Conservation (phyloP, 2,888 invertebrate species). For the Eremobia ochroleuca region DNA sequence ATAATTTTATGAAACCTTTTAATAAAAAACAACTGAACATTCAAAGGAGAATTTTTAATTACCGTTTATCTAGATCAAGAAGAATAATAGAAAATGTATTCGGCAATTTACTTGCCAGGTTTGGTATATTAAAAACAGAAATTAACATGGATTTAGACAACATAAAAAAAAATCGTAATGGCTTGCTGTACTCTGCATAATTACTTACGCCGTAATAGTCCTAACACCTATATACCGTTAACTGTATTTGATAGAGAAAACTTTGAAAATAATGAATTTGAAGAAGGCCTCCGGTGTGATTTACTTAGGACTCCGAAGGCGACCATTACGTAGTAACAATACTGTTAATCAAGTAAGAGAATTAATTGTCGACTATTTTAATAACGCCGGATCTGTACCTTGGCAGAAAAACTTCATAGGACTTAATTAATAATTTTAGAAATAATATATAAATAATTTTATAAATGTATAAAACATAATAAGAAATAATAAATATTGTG, state of each 20-base stretch:
- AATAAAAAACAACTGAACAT: constrained; percentile 3
- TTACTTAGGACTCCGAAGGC: constrained; percentile 9
- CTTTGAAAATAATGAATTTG: constrained; percentile 16
- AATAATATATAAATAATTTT: too few species aligned
- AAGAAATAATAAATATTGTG: too few species aligned
- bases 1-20: constrained; percentile 37
- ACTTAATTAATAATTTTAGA: too few species aligned
- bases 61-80: constrained; percentile 15
- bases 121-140: constrained; percentile 13
- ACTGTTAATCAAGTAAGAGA: constrained; percentile 4
- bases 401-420: too few species aligned
- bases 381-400: too few species aligned
- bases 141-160: constrained; percentile 15
- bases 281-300: constrained; percentile 12
- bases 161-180: constrained; percentile 13
- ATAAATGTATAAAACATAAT: too few species aligned
- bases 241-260: constrained; percentile 8
- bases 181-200: constrained; percentile 16
- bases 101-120: constrained; percentile 15
- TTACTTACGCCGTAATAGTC: constrained; percentile 11
- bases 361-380: constrained; percentile 13
- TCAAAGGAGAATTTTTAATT: constrained; percentile 41
- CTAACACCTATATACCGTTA: constrained; percentile 11
- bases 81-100: constrained; percentile 15
- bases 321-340: too few species aligned